Base-by-base conservation (phyloP, 2,888 invertebrate genomes). In the Proisotoma minuta region DNA sequence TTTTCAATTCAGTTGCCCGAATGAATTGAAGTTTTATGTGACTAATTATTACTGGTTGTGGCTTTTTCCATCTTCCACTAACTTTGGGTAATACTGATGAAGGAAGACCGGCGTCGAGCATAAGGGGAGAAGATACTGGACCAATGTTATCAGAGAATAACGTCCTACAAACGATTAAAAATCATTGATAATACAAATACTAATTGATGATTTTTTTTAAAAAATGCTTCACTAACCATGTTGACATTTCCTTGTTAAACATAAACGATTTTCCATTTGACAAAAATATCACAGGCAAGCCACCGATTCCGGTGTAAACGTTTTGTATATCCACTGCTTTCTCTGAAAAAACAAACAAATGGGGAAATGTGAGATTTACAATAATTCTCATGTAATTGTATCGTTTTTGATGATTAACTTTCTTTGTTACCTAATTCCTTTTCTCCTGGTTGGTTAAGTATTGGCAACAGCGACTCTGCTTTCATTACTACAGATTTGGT, bases 211-310 rank as follows among this genome's bases (percentile, higher is more conserved):
- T 34, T 10, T 34, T 15, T 34, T 10, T 34, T 15, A 10, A 10
- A 34, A 10, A 43, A 12, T 43, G 15, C 18, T 43, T 12, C 20
- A 24, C 57, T 23, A 51, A 70, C 93, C 89, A 87, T 3, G 87
- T 82, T 74, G 84, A 84, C 75, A 95, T 81, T 75, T 87, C 86
- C 70, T 84, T 81, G 72, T 88, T 87, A 77, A 88, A 95, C 62
- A 90, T 86, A 76, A 88, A 95, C 1, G 91, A 88, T 76, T 87
- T 86, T 24, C 91, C 91, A 76, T 88, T 91, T 29, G 87, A 87
- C 34, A 95, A 82, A n/a, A 88, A 84, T 68, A 96, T 82, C 76
- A 93, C 82, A 0, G 94, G 93, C 76, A 86, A 84, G 26, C 90
- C 90, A 66, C 87, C 85, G 66, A 63, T 50, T 15, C 62, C 63